Conservation (phyloP, 2,113 vertebrate genomes). For the Macrotis lagotis region DNA sequence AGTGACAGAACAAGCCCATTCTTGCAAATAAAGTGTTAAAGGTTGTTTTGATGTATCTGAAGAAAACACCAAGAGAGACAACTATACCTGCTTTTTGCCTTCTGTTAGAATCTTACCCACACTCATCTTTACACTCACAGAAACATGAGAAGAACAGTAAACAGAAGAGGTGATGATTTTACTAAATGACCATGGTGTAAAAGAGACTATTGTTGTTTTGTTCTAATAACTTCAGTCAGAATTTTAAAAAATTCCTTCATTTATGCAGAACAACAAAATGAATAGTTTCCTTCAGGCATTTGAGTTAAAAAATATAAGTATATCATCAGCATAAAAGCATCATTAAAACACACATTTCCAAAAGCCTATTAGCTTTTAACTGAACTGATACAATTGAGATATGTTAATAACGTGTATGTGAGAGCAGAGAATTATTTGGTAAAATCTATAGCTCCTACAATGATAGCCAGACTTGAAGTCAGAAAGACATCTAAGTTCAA, state of each 20-base stretch:
- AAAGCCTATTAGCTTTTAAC: background rate
- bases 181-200: background rate
- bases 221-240: background rate
- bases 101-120: background rate
- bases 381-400: background rate
- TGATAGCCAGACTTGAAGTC: background rate
- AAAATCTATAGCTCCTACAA: too few species aligned
- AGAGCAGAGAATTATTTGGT: too few species aligned
- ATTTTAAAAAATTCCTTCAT: background rate
- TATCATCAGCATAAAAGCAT: background rate
- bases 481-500: background rate
- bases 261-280: background rate
- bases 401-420: too few species aligned
- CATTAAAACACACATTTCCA: background rate
- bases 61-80: background rate
- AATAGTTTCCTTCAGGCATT: background rate
- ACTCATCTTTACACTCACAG: constrained; percentile 11
- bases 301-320: background rate
- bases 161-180: background rate
- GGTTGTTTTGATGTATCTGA: background rate
- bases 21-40: constrained; percentile 14
- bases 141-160: background rate
- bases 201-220: background rate
- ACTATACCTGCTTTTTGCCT: background rate
- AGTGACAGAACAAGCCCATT: constrained; percentile 2